phyloP scores from a whole-genome alignment of 35 echinoderm and acorn worm genomes.

The Patiria miniata region DNA sequence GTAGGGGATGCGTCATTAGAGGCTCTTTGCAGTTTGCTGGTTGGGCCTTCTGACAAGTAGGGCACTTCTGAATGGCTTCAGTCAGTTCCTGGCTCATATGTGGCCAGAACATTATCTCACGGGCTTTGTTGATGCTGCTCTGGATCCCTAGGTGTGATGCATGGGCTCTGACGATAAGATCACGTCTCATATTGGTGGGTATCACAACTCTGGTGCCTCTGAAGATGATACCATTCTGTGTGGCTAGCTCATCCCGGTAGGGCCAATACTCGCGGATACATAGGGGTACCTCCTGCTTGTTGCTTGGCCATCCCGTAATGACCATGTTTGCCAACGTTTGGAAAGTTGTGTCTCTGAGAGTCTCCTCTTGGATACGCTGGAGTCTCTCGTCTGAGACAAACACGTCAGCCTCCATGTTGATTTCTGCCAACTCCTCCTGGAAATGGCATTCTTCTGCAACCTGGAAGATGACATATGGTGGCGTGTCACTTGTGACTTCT shows the following conservation, averaged over 20 bases:
- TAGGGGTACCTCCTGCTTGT: not conserved
- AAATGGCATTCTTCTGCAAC: not conserved
- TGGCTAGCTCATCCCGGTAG: conserved; percentile 49
- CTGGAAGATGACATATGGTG: not conserved
- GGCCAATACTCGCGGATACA: conserved; percentile 21
- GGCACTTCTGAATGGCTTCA: conserved; percentile 38
- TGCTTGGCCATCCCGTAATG: not conserved
- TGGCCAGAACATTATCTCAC: conserved; percentile 66
- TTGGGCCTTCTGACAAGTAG: conserved; percentile 26
- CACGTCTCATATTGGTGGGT: not conserved
- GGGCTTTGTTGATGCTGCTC: conserved; percentile 50
- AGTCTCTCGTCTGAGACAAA: conserved; percentile 22
- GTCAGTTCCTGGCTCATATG: conserved; percentile 56
- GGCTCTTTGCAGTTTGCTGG: conserved; percentile 60
- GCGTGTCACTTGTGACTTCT: not conserved
- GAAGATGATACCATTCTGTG: conserved; percentile 47
- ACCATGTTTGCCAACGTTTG: conserved; percentile 35
- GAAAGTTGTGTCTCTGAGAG: conserved; percentile 26
- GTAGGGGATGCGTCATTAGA: conserved; percentile 31
- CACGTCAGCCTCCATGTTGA: conserved; percentile 21
- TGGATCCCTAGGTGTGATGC: conserved; percentile 57
- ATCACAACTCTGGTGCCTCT: conserved; percentile 29
- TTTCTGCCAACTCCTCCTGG: conserved; percentile 34
- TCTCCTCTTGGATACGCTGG: not conserved
- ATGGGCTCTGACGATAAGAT: conserved; percentile 56